A percentile compares a stretch with the other conserved stretches of the same genome.
Conservation (phyloP, 2,113 vertebrate species). For the Scopus umbretta region DNA sequence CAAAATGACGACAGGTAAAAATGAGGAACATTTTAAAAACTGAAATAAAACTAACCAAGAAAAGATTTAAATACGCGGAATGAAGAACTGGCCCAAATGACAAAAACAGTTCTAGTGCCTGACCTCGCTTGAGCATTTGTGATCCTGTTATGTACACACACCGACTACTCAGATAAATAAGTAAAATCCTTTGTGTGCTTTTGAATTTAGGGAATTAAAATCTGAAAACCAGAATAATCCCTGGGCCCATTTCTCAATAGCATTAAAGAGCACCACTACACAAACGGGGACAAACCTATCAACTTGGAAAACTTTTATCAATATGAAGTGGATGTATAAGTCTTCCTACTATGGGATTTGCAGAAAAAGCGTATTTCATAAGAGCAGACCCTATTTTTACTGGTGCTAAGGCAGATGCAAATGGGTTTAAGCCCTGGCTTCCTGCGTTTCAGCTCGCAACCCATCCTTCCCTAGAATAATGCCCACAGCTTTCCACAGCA, state of each 20-base stretch:
- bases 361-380: background rate
- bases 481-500: background rate
- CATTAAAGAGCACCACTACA: background rate
- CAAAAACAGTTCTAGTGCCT: background rate
- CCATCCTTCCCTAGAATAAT: background rate
- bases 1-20: background rate
- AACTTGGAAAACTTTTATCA: background rate
- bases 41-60: background rate
- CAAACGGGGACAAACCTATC: background rate
- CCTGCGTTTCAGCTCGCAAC: background rate
- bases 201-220: constrained; percentile 19
- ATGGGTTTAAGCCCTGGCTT: background rate
- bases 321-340: background rate
- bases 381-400: background rate
- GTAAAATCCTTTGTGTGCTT: constrained; percentile 12
- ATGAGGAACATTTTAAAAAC: background rate
- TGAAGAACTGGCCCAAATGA: background rate
- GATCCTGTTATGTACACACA: background rate
- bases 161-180: background rate
- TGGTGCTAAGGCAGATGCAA: background rate
- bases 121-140: background rate
- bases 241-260: background rate
- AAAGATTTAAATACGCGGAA: background rate
- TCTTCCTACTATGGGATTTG: background rate
- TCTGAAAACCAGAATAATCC: background rate